phyloP scores from a whole-genome alignment of 2,797 vertebrate genomes.

The Sebastes diploproa region DNA sequence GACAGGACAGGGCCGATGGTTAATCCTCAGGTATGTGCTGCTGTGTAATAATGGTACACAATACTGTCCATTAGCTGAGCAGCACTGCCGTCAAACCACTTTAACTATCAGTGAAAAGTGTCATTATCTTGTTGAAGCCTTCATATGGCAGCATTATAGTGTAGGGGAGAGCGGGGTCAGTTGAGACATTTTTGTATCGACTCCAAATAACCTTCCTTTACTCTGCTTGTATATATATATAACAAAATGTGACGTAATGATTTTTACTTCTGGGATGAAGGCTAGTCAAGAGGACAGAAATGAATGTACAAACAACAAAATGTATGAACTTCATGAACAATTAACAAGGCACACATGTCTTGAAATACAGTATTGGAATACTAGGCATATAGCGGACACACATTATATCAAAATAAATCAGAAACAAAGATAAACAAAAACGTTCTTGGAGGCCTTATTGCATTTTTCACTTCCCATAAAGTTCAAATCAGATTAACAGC shows the following conservation, averaged over 20 bases:
- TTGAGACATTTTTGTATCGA: too few species aligned
- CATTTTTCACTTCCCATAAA: background rate
- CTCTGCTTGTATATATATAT: background rate
- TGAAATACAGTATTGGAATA: background rate
- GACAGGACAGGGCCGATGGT: constrained; percentile 60
- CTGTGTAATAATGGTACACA: constrained; percentile 67
- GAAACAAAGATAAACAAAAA: background rate
- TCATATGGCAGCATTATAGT: background rate
- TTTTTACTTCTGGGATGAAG: background rate
- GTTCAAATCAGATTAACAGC: background rate
- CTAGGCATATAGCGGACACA: background rate
- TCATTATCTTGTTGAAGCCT: constrained; percentile 5
- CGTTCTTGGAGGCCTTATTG: background rate
- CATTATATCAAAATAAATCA: background rate
- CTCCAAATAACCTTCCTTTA: too few species aligned
- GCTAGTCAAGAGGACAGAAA: background rate
- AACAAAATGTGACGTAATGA: background rate
- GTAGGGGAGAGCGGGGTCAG: too few species aligned
- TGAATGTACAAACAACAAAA: background rate
- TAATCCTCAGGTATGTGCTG: constrained; percentile 80
- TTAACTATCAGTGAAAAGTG: background rate
- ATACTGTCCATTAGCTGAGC: constrained; percentile 39
- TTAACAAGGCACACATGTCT: too few species aligned
- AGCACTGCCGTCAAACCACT: constrained; percentile 11
- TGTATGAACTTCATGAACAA: background rate